A percentile compares a stretch with the other conserved stretches of the same genome.
These are phyloP conservation scores for Ophonus ardosiacus DNA, from an alignment of 2,888 invertebrate genomes.

Conservation along the genomic window DNA sequence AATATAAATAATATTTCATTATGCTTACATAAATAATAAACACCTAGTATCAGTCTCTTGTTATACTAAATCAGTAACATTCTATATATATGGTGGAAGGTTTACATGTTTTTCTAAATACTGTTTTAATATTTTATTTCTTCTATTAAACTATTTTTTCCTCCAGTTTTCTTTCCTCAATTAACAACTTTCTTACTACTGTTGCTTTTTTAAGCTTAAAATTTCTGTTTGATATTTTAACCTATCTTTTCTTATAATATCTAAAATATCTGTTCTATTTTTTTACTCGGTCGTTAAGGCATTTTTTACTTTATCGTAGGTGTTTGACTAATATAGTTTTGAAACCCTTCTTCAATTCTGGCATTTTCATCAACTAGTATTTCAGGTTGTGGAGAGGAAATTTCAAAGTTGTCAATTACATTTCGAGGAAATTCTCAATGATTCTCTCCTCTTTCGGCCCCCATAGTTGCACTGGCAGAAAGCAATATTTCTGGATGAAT, in stretches of 20 bases:
- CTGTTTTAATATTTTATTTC: neutral
- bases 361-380: neutral
- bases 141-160: slow-evolving; percentile 3
- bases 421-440: neutral
- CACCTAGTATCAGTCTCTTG: too few species aligned
- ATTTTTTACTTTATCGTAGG: neutral
- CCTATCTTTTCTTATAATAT: slow-evolving; percentile 29
- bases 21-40: too few species aligned
- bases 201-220: slow-evolving; percentile 13
- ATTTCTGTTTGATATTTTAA: slow-evolving; percentile 12
- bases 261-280: slow-evolving; percentile 28
- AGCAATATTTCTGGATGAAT: slow-evolving; percentile 8
- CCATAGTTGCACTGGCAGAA: too few species aligned
- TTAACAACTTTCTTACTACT: slow-evolving; percentile 3
- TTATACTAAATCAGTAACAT: too few species aligned
- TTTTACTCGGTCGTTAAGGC: too few species aligned
- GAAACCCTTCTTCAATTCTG: neutral
- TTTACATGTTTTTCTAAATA: neutral
- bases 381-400: too few species aligned
- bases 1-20: too few species aligned
- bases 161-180: slow-evolving; percentile 16
- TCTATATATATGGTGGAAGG: slow-evolving; percentile 4
- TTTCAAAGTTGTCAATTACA: neutral
- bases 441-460: too few species aligned
- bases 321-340: neutral